These are phyloP conservation scores for Tolmerus cingulatus DNA, from an alignment of 2,888 invertebrate genomes.

Conservation along the genomic window DNA sequence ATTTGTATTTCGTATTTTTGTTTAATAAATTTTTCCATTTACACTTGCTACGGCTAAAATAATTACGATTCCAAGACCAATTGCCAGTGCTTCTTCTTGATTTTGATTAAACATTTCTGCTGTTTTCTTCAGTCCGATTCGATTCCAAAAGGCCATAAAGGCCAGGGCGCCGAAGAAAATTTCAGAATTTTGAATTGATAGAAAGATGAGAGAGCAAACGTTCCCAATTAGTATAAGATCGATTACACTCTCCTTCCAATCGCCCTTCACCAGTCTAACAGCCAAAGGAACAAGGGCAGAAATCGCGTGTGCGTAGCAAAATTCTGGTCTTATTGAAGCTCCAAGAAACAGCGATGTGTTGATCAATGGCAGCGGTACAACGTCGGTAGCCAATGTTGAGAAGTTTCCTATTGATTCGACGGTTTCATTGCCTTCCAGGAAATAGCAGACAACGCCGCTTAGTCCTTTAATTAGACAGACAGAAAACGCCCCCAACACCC, in stretches of 20 bases:
- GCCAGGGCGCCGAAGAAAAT: background rate
- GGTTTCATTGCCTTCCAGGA: background rate
- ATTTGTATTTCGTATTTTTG: background rate
- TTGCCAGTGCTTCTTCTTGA: background rate
- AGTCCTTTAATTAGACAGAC: background rate
- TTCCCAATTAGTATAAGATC: background rate
- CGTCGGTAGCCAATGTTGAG: background rate
- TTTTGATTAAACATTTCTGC: background rate
- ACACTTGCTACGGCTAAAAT: background rate
- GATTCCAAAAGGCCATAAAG: background rate
- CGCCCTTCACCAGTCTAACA: background rate
- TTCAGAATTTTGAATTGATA: background rate
- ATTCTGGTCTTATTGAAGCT: background rate
- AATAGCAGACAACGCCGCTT: background rate
- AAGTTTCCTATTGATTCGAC: background rate
- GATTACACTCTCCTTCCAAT: background rate
- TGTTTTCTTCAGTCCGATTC: background rate
- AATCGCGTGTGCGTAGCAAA: background rate
- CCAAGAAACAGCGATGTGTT: background rate
- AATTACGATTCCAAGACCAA: background rate
- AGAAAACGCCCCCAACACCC: background rate
- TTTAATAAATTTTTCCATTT: background rate
- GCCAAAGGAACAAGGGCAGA: background rate
- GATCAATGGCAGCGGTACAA: background rate
- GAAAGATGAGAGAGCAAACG: background rate